Evolutionary conservation across 2,797 vertebrate genomes (phyloP).

Genomic region (Fringilla coelebs): DNA sequence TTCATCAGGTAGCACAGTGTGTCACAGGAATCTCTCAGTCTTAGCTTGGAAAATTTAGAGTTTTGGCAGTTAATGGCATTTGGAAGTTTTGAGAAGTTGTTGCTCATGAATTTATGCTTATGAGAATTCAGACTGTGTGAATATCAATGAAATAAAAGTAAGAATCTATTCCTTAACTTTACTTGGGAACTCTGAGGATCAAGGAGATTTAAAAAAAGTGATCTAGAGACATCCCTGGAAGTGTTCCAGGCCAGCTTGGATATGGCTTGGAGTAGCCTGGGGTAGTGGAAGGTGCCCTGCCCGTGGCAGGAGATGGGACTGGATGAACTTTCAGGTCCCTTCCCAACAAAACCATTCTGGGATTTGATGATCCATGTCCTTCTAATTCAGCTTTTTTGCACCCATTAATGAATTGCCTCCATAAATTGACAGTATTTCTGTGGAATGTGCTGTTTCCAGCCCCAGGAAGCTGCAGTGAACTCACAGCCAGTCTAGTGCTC

Average conservation of each 20-base stretch:
- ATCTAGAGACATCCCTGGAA: not conserved
- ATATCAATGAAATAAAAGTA: not conserved
- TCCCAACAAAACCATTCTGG: not conserved
- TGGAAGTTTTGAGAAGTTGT: not conserved
- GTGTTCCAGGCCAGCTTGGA: not conserved
- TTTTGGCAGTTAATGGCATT: not conserved
- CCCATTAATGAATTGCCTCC: not conserved
- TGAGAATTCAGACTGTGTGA: not conserved
- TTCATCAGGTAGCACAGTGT: not conserved
- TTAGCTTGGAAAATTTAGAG: not conserved
- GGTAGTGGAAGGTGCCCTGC: not conserved
- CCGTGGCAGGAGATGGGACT: rapidly evolving
- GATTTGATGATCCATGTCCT: not conserved
- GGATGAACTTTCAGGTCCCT: not conserved
- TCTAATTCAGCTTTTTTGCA: not conserved
- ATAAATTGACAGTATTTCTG: not conserved
- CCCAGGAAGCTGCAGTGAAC: not conserved
- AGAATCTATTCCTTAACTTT: not conserved
- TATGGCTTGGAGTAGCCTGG: not conserved
- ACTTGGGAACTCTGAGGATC: not conserved
- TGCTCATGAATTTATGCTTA: not conserved
- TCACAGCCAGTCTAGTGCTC: not conserved
- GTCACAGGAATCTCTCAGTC: not conserved
- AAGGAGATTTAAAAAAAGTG: not conserved
- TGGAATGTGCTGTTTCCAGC: not conserved